Base-by-base conservation (phyloP, 2,888 invertebrate species). In the Ametastegia equiseti region DNA sequence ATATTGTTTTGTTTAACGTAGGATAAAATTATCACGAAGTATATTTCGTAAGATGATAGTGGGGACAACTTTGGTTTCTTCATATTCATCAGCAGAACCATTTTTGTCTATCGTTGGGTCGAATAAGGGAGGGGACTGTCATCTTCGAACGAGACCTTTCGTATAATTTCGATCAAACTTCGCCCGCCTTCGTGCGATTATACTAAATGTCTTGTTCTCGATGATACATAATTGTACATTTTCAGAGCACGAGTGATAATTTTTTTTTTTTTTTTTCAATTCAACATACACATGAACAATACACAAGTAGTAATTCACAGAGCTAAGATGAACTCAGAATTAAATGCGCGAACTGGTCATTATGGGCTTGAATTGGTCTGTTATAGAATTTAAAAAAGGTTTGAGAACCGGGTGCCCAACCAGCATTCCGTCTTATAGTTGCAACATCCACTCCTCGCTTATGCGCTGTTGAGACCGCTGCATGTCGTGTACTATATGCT, bases 401-500 rank as follows among this genome's bases (percentile, higher is more conserved):
- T 69, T 69, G 69, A 13, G 69, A 69, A 13, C 69, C 36, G 11
- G 19, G 11, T 9, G 69, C 36, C 39, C 69, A 69, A 27, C 69
- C 80, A 33, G 80, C 82, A 3, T 79, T 80, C 27, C 80, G 57
- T 50, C 73, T n/a, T 15, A 83, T 81, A 5, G 78, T 67, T 7
- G 36, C 69, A 7, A 82, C 27, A 36, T 77, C 71, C 1, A 82
- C 50, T 1, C 82, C 82, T 30, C 77, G 45, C 9, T 50, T n/a
- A 11, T 33, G 42, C 0, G 83, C 82, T 33, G 81, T 27, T n/a
- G 81, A 83, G 3, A 80, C 78, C n/a, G 79, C 80, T 33, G 81
- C 80, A 23, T 82, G 81, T 33, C 73, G 30, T 9, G 82, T 83
- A 57, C 69, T 81, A 36, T 82, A 78, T 33, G 84, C 82, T 36